Evolutionary conservation across 2,888 invertebrate species (phyloP).

Genomic region (Crematogaster levior): DNA sequence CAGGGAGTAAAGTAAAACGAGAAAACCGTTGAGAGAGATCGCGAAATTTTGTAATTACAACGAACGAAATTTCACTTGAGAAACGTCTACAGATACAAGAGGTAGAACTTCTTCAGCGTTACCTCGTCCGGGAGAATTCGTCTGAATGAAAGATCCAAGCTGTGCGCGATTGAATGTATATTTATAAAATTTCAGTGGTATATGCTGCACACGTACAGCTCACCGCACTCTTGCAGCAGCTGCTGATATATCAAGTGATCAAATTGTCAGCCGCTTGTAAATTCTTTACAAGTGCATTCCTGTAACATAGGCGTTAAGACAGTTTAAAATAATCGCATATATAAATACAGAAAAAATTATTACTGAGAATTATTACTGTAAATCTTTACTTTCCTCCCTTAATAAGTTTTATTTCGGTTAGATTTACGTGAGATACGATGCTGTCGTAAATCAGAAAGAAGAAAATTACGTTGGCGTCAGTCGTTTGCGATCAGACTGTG

Average conservation of each 20-base stretch:
- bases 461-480: constrained; percentile 2
- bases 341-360: background rate
- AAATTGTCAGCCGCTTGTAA: background rate
- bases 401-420: background rate
- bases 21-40: background rate
- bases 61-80: background rate
- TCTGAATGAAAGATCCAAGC: background rate
- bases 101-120: background rate
- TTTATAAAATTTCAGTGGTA: background rate
- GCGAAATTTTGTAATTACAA: constrained; percentile 18
- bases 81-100: background rate
- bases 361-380: background rate
- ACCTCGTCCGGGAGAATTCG: background rate
- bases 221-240: background rate
- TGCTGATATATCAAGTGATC: background rate
- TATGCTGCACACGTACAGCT: background rate
- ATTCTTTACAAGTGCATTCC: background rate
- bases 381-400: background rate
- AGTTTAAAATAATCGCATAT: background rate
- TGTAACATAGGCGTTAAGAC: background rate
- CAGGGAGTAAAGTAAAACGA: constrained; percentile 10
- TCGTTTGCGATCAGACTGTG: background rate
- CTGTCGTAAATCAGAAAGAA: background rate
- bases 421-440: background rate
- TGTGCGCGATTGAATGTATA: background rate